Conservation (phyloP, 2,888 invertebrate species). For the Chromoteleia sp. region DNA sequence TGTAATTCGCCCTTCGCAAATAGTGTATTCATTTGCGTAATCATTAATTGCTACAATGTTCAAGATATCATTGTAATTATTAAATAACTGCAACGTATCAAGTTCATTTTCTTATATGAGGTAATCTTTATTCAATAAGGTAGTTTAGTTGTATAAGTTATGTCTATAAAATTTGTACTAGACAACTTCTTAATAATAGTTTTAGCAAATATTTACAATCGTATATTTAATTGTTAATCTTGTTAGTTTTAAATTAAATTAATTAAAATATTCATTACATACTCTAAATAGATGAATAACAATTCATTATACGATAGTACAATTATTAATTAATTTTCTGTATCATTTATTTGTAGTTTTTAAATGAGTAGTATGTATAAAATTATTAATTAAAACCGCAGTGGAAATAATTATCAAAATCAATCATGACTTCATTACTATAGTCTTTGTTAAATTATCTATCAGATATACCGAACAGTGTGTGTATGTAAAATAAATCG, state of each 20-base stretch:
- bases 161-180: conserved; percentile 11
- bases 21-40: conserved; percentile 18
- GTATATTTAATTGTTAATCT: conserved; percentile 23
- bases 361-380: background rate
- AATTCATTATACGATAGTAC: background rate
- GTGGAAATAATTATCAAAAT: conserved; percentile 26
- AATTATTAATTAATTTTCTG: background rate
- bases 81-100: background rate
- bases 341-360: background rate
- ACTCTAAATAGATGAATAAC: background rate
- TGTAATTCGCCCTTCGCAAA: conserved; percentile 10
- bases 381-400: conserved; percentile 30
- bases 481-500: conserved; percentile 35
- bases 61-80: conserved; percentile 5
- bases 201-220: conserved; percentile 4
- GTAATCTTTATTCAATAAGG: conserved; percentile 37
- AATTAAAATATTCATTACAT: background rate
- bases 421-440: conserved; percentile 1
- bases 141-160: conserved; percentile 16
- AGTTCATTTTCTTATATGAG: conserved; percentile 19
- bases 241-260: background rate
- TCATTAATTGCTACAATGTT: conserved; percentile 9
- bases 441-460: background rate
- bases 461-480: conserved; percentile 19
- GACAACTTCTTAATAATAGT: conserved; percentile 8